A percentile compares a stretch with the other conserved stretches of the same genome.
phyloP scores from a whole-genome alignment of 2,113 vertebrate genomes.

The Gnathonemus echidnorhynchus region DNA sequence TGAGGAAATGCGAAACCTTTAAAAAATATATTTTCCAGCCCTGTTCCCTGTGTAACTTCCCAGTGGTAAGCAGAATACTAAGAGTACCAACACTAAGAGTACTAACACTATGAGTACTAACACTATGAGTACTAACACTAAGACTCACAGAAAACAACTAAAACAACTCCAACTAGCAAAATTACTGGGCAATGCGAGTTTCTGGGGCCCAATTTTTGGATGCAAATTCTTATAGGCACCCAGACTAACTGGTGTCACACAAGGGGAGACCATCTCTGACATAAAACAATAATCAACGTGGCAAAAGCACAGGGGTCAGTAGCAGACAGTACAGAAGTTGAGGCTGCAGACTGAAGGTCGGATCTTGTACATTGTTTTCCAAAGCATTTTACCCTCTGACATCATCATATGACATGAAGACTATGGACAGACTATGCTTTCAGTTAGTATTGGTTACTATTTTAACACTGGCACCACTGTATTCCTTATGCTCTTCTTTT shows the following conservation, averaged over 20 bases:
- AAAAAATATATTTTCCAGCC: not conserved
- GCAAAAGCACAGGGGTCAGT: not conserved
- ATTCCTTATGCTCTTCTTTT: not conserved
- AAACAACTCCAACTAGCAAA: not conserved
- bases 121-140: not conserved
- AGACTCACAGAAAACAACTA: not conserved
- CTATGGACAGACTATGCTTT: not conserved
- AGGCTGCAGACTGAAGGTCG: not conserved
- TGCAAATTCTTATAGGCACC: not conserved
- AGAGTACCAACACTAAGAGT: not conserved
- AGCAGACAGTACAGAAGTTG: not conserved
- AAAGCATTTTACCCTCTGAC: not conserved
- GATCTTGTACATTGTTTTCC: not conserved
- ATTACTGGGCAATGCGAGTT: not conserved
- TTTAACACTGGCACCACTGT: not conserved
- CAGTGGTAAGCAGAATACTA: not conserved
- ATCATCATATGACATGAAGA: not conserved
- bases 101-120: not conserved
- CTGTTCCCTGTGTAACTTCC: not conserved
- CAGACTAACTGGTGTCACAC: not conserved
- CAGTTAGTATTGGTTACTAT: not conserved
- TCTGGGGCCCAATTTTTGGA: not conserved
- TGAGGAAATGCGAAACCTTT: not conserved
- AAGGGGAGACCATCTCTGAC: not conserved
- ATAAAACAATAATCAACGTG: not conserved